Conservation (phyloP, 2,797 vertebrate genomes). For the Craterocephalus amniculus region DNA sequence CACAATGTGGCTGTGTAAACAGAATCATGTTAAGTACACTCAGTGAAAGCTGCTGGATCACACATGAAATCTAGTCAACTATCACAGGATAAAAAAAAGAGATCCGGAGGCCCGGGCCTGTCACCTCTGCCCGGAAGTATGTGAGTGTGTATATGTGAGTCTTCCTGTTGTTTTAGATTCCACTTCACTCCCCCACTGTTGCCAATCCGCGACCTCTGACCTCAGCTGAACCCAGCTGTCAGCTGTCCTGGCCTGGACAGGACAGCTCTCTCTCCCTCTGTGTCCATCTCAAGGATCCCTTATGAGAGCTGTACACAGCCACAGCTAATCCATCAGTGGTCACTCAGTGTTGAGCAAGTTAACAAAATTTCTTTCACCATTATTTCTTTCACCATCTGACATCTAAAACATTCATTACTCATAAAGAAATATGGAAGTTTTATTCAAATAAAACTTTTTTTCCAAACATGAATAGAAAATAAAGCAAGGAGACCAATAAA, state of each 20-base stretch:
- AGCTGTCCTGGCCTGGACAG: slow-evolving; percentile 77
- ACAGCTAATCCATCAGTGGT: slow-evolving; percentile 3
- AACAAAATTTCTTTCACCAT: no score
- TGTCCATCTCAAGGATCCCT: neutral
- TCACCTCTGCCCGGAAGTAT: slow-evolving; percentile 37
- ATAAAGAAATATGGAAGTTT: neutral
- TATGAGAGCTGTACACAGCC: neutral
- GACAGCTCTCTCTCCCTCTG: slow-evolving; percentile 63
- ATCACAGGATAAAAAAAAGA: slow-evolving; percentile 35
- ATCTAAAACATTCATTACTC: neutral
- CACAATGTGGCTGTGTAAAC: neutral
- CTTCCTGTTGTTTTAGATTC: slow-evolving; percentile 83
- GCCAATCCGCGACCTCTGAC: slow-evolving; percentile 78
- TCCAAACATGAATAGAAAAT: neutral
- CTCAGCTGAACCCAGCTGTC: slow-evolving; percentile 82
- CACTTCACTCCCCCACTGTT: slow-evolving; percentile 73
- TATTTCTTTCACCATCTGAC: no score
- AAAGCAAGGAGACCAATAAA: neutral
- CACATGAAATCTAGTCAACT: slow-evolving; percentile 39
- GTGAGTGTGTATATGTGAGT: slow-evolving; percentile 44
- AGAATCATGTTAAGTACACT: neutral
- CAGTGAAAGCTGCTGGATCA: slow-evolving; percentile 10
- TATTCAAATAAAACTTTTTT: neutral
- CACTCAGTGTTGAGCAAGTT: no score
- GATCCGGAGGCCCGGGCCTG: slow-evolving; percentile 42